Conservation (phyloP, 2,797 vertebrate genomes). For the Thalassophryne amazonica region DNA sequence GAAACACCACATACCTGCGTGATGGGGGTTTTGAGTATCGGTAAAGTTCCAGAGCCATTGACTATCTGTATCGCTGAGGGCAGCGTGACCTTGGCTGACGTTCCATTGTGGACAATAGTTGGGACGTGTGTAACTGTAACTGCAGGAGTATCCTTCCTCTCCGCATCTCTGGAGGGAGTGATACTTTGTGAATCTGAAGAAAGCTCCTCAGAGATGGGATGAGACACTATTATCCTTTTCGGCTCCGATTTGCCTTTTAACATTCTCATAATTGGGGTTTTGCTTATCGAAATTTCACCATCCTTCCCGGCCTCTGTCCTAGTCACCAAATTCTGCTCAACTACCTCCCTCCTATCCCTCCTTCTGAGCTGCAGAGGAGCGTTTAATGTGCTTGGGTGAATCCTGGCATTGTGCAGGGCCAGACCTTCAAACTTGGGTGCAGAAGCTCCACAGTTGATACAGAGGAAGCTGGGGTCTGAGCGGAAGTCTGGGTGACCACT, state of each 20-base stretch:
- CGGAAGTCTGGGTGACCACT: slow-evolving; percentile 89
- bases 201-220: slow-evolving; percentile 75
- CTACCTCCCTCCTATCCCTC: slow-evolving; percentile 77
- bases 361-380: slow-evolving; percentile 85
- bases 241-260: slow-evolving; percentile 91
- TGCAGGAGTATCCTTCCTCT: slow-evolving; percentile 69
- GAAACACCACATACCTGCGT: slow-evolving; percentile 74
- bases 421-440: slow-evolving; percentile 90
- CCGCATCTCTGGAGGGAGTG: slow-evolving; percentile 51
- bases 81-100: slow-evolving; percentile 65
- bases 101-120: slow-evolving; percentile 79
- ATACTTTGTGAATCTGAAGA: slow-evolving; percentile 25
- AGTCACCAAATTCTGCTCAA: slow-evolving; percentile 84
- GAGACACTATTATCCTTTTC: slow-evolving; percentile 88
- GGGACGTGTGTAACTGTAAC: slow-evolving; percentile 72
- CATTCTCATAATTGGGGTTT: slow-evolving; percentile 98
- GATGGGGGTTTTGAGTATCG: slow-evolving; percentile 88
- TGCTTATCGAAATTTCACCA: slow-evolving; percentile 92
- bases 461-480: slow-evolving; percentile 87
- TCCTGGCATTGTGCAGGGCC: slow-evolving; percentile 87
- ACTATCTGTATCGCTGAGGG: slow-evolving; percentile 82
- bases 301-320: slow-evolving; percentile 71
- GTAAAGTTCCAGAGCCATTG: slow-evolving; percentile 88
- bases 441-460: slow-evolving; percentile 83
- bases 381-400: slow-evolving; percentile 76